A percentile compares a stretch with the other conserved stretches of the same genome.
These are phyloP conservation scores for Oceanodroma leucorhoa DNA, from an alignment of 2,797 vertebrate genomes.

Conservation along the genomic window DNA sequence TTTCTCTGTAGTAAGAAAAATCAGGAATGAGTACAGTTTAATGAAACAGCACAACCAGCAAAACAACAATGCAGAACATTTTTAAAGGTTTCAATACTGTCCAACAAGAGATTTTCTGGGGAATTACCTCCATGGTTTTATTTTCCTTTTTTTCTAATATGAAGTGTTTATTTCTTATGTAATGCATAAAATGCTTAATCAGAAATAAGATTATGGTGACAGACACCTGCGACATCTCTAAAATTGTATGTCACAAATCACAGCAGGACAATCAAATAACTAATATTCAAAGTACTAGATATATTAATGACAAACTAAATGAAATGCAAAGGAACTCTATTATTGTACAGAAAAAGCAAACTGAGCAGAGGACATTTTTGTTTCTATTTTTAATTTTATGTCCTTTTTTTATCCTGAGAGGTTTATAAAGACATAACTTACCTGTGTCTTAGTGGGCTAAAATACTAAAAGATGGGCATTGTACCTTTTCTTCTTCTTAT, in stretches of 20 bases:
- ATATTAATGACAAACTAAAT: constrained; percentile 14
- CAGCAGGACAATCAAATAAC: not conserved
- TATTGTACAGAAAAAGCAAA: not conserved
- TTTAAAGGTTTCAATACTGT: not conserved
- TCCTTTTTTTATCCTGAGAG: not conserved
- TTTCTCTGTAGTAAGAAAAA: not conserved
- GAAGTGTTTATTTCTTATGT: constrained; percentile 10
- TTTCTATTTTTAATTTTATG: not conserved
- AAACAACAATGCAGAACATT: not conserved
- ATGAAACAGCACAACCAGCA: not conserved
- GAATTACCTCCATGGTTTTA: not conserved
- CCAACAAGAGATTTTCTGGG: not conserved
- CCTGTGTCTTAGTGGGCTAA: not conserved
- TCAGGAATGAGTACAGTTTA: not conserved
- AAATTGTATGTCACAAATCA: constrained; percentile 47
- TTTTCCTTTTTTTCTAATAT: not conserved
- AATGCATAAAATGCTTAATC: constrained; percentile 28
- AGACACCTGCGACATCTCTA: constrained; percentile 38
- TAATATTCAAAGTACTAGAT: constrained; percentile 46
- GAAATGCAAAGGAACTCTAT: constrained; percentile 43
- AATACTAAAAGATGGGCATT: not conserved
- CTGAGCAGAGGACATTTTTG: not conserved
- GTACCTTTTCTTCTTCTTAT: not conserved
- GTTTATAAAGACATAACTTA: not conserved
- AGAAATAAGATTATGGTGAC: constrained; percentile 41